phyloP scores from a whole-genome alignment of 92 coral and sea anemone genomes.

The Montipora capitata region DNA sequence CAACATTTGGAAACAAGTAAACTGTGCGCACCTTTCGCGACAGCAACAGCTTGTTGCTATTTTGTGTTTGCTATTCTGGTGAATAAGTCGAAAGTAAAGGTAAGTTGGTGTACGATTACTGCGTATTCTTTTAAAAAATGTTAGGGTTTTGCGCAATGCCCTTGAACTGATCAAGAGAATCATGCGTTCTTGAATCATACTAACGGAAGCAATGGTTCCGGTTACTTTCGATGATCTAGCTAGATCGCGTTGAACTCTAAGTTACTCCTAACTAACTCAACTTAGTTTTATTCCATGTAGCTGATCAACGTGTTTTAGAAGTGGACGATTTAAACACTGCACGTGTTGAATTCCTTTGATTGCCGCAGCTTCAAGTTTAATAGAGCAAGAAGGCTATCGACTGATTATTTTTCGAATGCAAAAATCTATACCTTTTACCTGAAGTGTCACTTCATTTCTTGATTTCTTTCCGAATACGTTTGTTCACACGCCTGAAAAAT shows the following conservation, averaged over 20 bases:
- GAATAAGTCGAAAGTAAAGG: background rate
- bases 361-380: background rate
- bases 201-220: background rate
- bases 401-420: background rate
- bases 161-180: background rate
- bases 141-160: background rate
- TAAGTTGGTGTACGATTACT: background rate
- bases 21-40: background rate
- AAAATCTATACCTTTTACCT: background rate
- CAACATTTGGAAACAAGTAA: background rate
- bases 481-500: background rate
- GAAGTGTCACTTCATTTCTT: background rate
- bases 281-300: background rate
- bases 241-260: background rate
- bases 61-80: background rate
- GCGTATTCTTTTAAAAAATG: background rate
- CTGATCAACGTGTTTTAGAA: slow-evolving; percentile 4
- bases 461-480: background rate
- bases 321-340: background rate
- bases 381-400: background rate
- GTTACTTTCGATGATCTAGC: slow-evolving; percentile 1
- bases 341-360: background rate
- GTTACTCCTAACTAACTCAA: background rate
- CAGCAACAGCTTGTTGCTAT: background rate
- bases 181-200: background rate